Percentiles rank a stretch among this genome's conserved stretches.
Conservation (phyloP, 2,888 invertebrate genomes). For the Amiota minor region DNA sequence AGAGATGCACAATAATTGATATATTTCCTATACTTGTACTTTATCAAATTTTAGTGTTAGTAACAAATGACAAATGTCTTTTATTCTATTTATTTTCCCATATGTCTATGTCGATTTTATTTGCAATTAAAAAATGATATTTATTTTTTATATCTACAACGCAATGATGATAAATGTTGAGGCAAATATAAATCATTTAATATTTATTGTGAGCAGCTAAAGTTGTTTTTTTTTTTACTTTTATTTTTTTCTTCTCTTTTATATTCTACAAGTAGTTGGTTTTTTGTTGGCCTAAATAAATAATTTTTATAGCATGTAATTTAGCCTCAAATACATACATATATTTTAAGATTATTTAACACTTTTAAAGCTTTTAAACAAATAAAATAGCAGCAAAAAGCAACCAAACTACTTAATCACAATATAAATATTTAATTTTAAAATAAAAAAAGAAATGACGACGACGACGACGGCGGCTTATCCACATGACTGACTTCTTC, state of each 20-base stretch:
- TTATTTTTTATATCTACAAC: slow-evolving; percentile 1
- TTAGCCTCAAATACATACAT: too few relatives aligned
- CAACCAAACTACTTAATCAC: background rate
- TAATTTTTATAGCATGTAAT: too few relatives aligned
- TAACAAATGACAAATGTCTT: too few relatives aligned
- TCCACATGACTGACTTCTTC: too few relatives aligned
- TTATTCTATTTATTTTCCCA: too few relatives aligned
- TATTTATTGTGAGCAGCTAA: background rate
- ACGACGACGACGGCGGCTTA: background rate
- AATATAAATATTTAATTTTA: background rate
- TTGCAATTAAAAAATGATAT: background rate
- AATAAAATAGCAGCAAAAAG: background rate
- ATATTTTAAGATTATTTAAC: background rate
- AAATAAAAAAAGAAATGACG: background rate
- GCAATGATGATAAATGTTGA: background rate
- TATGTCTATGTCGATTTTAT: background rate
- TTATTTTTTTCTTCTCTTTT: background rate
- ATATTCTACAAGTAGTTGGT: background rate
- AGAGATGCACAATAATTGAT: too few relatives aligned
- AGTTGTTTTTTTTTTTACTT: background rate
- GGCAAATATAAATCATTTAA: background rate
- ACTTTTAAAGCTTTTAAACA: background rate
- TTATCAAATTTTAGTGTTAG: too few relatives aligned
- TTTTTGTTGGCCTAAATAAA: too few relatives aligned
- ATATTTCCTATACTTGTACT: too few relatives aligned